Base-by-base conservation (phyloP, 1,140 invertebrate genomes). In the Dendrolimus punctatus region DNA sequence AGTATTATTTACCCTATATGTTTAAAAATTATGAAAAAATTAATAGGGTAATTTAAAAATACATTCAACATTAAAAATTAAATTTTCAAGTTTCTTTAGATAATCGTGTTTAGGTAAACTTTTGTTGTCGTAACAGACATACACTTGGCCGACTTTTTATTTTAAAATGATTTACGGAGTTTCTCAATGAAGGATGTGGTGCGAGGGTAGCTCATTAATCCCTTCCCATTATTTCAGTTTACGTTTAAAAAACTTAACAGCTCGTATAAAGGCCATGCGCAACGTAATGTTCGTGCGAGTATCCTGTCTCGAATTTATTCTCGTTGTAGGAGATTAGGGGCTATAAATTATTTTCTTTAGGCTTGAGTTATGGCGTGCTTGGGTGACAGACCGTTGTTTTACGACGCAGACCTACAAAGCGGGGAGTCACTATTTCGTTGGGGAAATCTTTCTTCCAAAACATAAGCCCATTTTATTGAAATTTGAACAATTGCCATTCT, bases 321-420 rank as follows among this genome's bases (percentile, higher is more conserved):
- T 58, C 45, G 67, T 73, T 74, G 73, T 68, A 65, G 55, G 46
- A 66, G 60, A 73, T 74, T 68, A 74, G 61, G 62, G 52, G 64
- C 57, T 61, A 58, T 83, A 76, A 82, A 79, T 78, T 80, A 80
- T 80, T 68, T 80, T 75, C 69, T 69, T 73, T 68, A 52, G 49
- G 53, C 53, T 62, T 77, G 73, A 79, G 57, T 79, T 77, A 81
- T 70, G 51, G 71, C 61, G 58, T 58, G 57, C 51, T 55, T 44
- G 54, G 66, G 55, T 60, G 74, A 73, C 69, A 71, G 68, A 65
- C 60, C 64, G 60, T 71, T 73, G 68, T 73, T 62, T 68, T 61
- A 67, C 51, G 23, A 23, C 23, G 23, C 23, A 23, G 23, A 23
- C 23, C 23, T 23, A 23, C 23, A 23, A 23, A 3, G 23, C 23